phyloP scores from a whole-genome alignment of 2,797 vertebrate genomes.

The Diplodus puntazzo region DNA sequence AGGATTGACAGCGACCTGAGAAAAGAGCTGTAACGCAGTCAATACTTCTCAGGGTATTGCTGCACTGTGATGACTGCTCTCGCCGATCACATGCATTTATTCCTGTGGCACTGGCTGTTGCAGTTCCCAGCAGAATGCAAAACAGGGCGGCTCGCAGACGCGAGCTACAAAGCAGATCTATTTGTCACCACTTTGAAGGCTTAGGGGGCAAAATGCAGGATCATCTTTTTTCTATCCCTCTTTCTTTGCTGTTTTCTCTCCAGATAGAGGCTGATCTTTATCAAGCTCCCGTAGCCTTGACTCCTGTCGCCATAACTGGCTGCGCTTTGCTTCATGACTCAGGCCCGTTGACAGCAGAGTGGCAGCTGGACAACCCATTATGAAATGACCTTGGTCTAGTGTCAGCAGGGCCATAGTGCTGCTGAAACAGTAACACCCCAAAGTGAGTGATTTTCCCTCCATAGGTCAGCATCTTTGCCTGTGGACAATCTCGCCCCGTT shows the following conservation, averaged over 20 bases:
- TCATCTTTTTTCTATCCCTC: constrained; percentile 75
- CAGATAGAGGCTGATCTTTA: constrained; percentile 80
- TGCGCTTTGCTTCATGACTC: constrained; percentile 76
- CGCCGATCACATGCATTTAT: constrained; percentile 72
- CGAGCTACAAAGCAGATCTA: constrained; percentile 64
- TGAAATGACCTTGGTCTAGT: constrained; percentile 84
- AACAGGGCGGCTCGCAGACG: constrained; percentile 54
- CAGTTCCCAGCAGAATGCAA: constrained; percentile 70
- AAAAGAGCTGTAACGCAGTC: constrained; percentile 69
- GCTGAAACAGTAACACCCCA: constrained; percentile 79
- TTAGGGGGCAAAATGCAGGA: constrained; percentile 71
- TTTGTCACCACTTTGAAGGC: constrained; percentile 77
- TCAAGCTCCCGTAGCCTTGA: constrained; percentile 82
- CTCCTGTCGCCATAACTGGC: constrained; percentile 76
- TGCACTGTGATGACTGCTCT: constrained; percentile 54
- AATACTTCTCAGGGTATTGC: constrained; percentile 60
- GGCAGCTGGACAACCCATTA: constrained; percentile 80
- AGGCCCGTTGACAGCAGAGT: constrained; percentile 80
- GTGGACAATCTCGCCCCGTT: constrained; percentile 48
- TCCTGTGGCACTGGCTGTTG: constrained; percentile 47
- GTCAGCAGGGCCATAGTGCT: constrained; percentile 66
- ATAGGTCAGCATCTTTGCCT: constrained; percentile 81
- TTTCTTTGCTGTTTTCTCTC: constrained; percentile 73
- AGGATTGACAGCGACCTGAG: constrained; percentile 68
- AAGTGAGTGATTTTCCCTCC: constrained; percentile 80